These are phyloP conservation scores for Melanchra persicariae DNA, from an alignment of 2,888 invertebrate species.

Conservation along the genomic window DNA sequence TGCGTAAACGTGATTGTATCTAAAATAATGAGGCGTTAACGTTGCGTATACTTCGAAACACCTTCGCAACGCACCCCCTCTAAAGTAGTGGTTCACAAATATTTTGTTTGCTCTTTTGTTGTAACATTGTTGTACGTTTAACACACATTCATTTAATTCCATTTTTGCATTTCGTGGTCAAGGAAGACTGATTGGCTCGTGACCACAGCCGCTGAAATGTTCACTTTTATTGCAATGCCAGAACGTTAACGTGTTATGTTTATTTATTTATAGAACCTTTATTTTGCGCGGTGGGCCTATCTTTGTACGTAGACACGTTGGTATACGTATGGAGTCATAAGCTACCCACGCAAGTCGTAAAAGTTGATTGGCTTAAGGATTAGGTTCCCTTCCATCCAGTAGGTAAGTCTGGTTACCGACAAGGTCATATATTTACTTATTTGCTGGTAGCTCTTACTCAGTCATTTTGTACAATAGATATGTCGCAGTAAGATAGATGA, in stretches of 20 bases:
- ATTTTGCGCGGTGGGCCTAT: conserved; percentile 6
- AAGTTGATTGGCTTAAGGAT: conserved; percentile 47
- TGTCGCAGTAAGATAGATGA: too few relatives aligned
- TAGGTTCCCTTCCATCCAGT: conserved; percentile 11
- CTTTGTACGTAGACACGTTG: background rate
- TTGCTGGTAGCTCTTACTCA: background rate
- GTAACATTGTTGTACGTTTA: conserved; percentile 5
- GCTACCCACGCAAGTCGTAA: conserved; percentile 47
- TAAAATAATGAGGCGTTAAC: background rate
- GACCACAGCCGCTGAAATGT: conserved; percentile 40
- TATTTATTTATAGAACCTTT: conserved; percentile 40
- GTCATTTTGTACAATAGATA: too few relatives aligned
- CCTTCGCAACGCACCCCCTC: background rate
- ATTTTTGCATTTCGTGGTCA: conserved; percentile 42
- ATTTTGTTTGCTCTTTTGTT: background rate
- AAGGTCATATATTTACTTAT: background rate
- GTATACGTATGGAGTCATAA: conserved; percentile 33
- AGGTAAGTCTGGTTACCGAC: conserved; percentile 13
- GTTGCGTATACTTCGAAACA: background rate
- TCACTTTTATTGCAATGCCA: conserved; percentile 30
- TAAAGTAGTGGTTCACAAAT: background rate
- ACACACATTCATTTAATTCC: conserved; percentile 26
- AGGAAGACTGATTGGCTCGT: conserved; percentile 37
- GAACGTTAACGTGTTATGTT: conserved; percentile 22
- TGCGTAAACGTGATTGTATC: background rate